Percentiles rank a stretch among this genome's conserved stretches.
Evolutionary conservation across 2,797 vertebrate species (phyloP).

Genomic region (Gobio occitaniae): DNA sequence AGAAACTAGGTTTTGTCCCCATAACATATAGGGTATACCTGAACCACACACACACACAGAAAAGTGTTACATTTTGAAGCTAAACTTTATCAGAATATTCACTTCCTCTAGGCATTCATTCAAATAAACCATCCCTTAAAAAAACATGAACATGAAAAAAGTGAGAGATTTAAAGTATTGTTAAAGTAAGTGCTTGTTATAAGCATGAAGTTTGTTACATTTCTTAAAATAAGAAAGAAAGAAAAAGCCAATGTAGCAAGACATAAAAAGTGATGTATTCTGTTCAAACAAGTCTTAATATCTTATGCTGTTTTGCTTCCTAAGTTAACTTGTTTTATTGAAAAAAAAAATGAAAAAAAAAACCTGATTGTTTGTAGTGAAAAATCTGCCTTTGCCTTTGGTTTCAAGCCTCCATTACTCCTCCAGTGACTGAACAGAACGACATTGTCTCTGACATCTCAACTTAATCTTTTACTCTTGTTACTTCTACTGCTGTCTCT

Average conservation of each 20-base stretch:
- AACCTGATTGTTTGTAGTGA: not conserved
- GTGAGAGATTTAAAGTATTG: not conserved
- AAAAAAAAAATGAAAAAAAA: not conserved
- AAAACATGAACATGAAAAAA: no score
- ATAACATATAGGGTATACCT: no score
- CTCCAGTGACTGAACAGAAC: not conserved
- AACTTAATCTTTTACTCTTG: constrained; percentile 29
- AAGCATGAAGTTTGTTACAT: not conserved
- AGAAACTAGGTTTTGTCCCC: no score
- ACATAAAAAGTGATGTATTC: not conserved
- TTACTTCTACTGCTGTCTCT: constrained; percentile 22
- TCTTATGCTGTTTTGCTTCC: not conserved
- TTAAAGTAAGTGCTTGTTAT: not conserved
- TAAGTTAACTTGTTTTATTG: not conserved
- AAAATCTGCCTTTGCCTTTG: not conserved
- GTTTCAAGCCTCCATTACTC: constrained; percentile 2
- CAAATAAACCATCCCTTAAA: not conserved
- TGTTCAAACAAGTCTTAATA: not conserved
- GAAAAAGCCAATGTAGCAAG: not conserved
- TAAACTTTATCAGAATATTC: not conserved
- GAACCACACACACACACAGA: no score
- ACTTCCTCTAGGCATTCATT: not conserved
- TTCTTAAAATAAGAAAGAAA: not conserved
- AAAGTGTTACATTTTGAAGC: not conserved
- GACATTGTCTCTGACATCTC: constrained; percentile 23